Percentiles rank a stretch among this genome's conserved stretches.
phyloP scores from a whole-genome alignment of 2,888 invertebrate genomes.

The Dolichopus griseipennis region DNA sequence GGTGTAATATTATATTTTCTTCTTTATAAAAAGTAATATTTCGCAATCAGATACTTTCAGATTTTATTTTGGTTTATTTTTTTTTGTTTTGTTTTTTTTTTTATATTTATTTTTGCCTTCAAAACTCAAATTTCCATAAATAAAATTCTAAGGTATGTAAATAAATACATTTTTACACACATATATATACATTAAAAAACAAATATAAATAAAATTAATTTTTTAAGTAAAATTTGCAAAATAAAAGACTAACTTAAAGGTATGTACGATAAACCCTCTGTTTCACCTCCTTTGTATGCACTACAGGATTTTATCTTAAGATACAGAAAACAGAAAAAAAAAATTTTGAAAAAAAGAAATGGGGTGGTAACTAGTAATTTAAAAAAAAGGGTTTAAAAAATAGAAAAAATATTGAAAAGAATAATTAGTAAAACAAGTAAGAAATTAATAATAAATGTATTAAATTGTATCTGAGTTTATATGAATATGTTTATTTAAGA shows the following conservation, averaged over 20 bases:
- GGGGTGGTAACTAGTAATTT: too few relatives aligned
- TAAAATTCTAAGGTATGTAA: neutral
- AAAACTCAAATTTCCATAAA: slow-evolving; percentile 4
- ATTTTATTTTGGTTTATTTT: slow-evolving; percentile 3
- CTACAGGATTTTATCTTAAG: too few relatives aligned
- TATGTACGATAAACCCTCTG: too few relatives aligned
- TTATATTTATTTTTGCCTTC: neutral
- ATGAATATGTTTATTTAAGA: too few relatives aligned
- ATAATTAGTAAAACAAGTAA: too few relatives aligned
- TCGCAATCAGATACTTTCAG: slow-evolving; percentile 4
- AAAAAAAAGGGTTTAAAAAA: too few relatives aligned
- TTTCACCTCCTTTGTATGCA: too few relatives aligned
- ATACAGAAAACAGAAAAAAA: too few relatives aligned
- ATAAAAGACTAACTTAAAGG: neutral
- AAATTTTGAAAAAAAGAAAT: too few relatives aligned
- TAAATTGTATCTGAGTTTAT: too few relatives aligned
- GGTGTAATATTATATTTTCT: neutral
- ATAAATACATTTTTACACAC: neutral
- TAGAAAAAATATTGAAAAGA: too few relatives aligned
- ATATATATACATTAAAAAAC: neutral
- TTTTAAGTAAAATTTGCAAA: neutral
- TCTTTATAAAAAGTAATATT: slow-evolving; percentile 3
- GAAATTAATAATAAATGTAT: too few relatives aligned
- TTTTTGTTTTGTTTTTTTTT: neutral
- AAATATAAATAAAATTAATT: neutral